Base-by-base conservation (phyloP, 2,888 invertebrate species). In the Tyria jacobaeae region DNA sequence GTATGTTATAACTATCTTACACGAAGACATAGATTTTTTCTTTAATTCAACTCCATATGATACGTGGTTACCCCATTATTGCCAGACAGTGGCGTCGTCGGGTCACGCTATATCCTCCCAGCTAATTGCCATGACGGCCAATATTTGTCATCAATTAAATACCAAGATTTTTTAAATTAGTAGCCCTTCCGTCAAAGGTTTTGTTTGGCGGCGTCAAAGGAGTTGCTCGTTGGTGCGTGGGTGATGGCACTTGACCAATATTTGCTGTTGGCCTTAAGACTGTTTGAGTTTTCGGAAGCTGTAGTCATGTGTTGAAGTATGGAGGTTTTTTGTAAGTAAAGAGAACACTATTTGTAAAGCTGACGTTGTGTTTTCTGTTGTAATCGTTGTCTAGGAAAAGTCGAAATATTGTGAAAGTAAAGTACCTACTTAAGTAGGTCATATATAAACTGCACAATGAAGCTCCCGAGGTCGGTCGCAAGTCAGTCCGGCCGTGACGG, bases 71-170 rank as follows among this genome's bases (percentile, higher is more conserved):
- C 25, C 35, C 41, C 35, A 51, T 47, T 35, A 56, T n/a, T 50
- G 27, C 25, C 50, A 57, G 24, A 15, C 57, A 49, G 31, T 52
- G 70, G 70, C 73, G 74, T 70, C 82, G 77, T 39, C 75, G 68
- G 78, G 80, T 82, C 85, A 82, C 81, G 81, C 69, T 68, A 73
- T 61, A 64, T 76, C 63, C 72, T 65, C 56, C 71, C 71, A 73
- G 70, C 89, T 86, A 87, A 87, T 85, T 85, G 79, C 88, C 89
- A 86, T 89, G 88, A 89, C 85, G 75, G 51, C 82, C 85, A 90
- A 91, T 91, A 91, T 91, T 91, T 91, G 89, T 87, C 85, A 87
- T 91, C 86, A 91, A 91, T 91, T 90, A 88, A 85, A 83, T 78
- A 81, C 78, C 73, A 76, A 74, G 71, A 80, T 81, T 82, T 80